Base-by-base conservation (phyloP, 2,888 invertebrate species). In the Chymomyza procnemis region DNA sequence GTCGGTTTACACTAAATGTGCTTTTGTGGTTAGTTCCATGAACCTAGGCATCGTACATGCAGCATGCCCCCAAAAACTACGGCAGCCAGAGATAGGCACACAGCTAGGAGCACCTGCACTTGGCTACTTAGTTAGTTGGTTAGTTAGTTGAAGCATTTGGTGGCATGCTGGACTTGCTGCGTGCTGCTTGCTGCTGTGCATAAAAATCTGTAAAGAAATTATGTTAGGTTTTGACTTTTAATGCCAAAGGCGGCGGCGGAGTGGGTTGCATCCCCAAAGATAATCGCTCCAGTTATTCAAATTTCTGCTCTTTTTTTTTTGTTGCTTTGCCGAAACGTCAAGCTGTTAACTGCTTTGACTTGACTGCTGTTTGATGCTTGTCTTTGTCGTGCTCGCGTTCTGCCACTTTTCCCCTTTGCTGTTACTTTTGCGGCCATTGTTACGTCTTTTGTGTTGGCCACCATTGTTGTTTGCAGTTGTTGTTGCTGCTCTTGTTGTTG, bases 1-100 rank as follows among this genome's bases (percentile, higher is more conserved):
- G 46, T 79, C 71, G 80, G 71, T 72, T 79, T 79, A 82, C 85
- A 74, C 82, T 73, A 71, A 86, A 86, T 81, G 74, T 69, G 74
- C 79, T 73, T 80, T 73, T 84, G 85, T 74, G 85, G 80, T 76
- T 67, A 78, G 69, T 64, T 70, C 34, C 74, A 71, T 73, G 69
- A 61, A 41, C 34, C 34, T 41, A 41, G 12, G 34, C 34, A 41
- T 41, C 34, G 34, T 41, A 12, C 34, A 41, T 41, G 9, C 34
- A 12, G 9, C 34, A 12, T 54, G 54, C 22, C 54, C 19, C 14
- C 19, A 54, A 19, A n/a, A 52, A 19, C 19, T 52, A 14, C 54
- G 5, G 8, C 54, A 19, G 4, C 22, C 16, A 14, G 19, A 52
- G 52, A 54, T 9, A 19, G 18, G 21, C 19, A 0, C 22, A n/a